Conservation (phyloP, 2,888 invertebrate species). For the Tridacna crocea region DNA sequence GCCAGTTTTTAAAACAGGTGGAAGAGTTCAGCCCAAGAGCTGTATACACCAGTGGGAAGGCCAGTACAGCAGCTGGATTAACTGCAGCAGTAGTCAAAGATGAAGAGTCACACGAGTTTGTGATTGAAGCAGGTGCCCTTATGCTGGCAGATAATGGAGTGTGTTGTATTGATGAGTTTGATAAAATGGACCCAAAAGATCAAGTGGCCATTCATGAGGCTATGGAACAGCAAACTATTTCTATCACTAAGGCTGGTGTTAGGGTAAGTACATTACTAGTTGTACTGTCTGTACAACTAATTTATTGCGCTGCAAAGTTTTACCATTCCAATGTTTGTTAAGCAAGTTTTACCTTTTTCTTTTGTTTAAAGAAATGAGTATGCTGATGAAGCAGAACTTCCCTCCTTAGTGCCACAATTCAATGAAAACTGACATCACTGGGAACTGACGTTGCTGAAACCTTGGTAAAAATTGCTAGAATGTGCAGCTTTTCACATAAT, state of each 20-base stretch:
- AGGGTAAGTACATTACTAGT: slow-evolving; percentile 82
- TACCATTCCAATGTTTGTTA: no score
- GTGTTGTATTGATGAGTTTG: slow-evolving; percentile 99
- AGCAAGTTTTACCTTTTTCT: no score
- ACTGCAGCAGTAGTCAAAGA: slow-evolving; percentile 99
- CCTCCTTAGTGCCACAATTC: no score
- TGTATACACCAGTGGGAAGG: slow-evolving; percentile 99
- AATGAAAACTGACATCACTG: no score
- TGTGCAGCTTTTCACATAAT: no score
- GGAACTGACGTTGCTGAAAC: no score
- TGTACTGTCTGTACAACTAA: neutral
- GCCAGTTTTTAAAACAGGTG: slow-evolving; percentile 97
- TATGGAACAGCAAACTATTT: slow-evolving; percentile 99
- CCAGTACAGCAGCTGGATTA: slow-evolving; percentile 98
- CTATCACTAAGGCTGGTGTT: slow-evolving; percentile 93
- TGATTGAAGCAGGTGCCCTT: slow-evolving; percentile 99
- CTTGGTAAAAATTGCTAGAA: no score
- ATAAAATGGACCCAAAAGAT: slow-evolving; percentile 99
- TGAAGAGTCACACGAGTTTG: slow-evolving; percentile 99
- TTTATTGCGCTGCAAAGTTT: no score
- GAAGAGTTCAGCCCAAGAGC: slow-evolving; percentile 97
- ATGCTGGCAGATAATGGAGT: slow-evolving; percentile 99
- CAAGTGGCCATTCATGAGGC: slow-evolving; percentile 99
- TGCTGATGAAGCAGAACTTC: no score
- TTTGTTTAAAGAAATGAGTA: no score